phyloP scores from a whole-genome alignment of 2,113 vertebrate genomes.

The Entomyzon cyanotis region DNA sequence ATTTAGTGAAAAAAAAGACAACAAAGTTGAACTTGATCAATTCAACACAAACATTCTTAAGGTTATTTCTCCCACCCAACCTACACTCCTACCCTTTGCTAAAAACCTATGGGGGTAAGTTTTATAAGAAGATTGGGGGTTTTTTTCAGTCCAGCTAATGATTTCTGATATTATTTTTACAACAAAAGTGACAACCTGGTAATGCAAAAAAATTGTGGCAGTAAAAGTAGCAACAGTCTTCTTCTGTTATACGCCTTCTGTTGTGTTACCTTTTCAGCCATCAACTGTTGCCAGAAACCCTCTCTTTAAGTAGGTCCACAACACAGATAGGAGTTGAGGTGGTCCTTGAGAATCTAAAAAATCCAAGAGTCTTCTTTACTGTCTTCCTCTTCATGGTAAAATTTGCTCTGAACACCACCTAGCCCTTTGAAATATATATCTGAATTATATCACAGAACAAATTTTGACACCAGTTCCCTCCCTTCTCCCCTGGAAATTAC shows the following conservation, averaged over 20 bases:
- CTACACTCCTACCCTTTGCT: not conserved
- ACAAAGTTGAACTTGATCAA: not conserved
- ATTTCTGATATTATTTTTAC: not conserved
- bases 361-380: not conserved
- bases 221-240: not conserved
- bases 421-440: not conserved
- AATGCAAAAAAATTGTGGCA: not conserved
- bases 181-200: not conserved
- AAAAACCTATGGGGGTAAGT: not conserved
- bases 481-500: not conserved
- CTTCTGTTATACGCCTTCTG: not conserved
- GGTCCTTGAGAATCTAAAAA: not conserved
- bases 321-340: not conserved
- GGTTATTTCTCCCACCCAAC: not conserved
- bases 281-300: not conserved
- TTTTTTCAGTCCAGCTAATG: not conserved
- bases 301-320: not conserved
- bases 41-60: not conserved
- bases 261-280: not conserved
- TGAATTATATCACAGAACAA: not conserved
- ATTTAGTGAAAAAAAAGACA: not conserved
- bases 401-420: not conserved
- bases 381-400: not conserved
- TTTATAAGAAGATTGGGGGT: rapidly evolving
- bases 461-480: not conserved